phyloP scores from a whole-genome alignment of 2,113 vertebrate genomes.

The Tragelaphus imberbis region DNA sequence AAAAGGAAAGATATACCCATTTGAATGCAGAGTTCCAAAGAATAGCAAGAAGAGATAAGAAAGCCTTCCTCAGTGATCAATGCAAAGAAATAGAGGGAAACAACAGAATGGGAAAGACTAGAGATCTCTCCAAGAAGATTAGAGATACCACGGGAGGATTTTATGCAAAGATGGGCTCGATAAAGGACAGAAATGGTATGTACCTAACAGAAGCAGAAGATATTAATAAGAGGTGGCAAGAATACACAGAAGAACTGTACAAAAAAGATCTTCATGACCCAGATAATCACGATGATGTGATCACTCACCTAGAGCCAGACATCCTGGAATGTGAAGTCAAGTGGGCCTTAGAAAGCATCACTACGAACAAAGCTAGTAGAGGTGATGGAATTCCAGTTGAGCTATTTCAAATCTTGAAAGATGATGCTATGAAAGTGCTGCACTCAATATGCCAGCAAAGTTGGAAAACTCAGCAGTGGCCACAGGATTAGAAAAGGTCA shows the following conservation, averaged over 20 bases:
- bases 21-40: neutral
- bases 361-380: neutral
- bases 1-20: neutral
- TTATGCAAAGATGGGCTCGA: neutral
- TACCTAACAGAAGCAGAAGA: neutral
- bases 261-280: neutral
- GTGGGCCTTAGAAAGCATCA: neutral
- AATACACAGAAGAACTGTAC: neutral
- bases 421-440: neutral
- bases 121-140: neutral
- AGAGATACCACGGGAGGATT: neutral
- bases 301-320: neutral
- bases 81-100: neutral
- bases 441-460: neutral
- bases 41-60: neutral
- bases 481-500: neutral
- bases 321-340: neutral
- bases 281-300: neutral
- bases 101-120: neutral
- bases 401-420: neutral
- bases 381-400: neutral
- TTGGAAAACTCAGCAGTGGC: neutral
- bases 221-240: neutral
- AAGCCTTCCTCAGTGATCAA: neutral
- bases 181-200: neutral